phyloP scores from a whole-genome alignment of 2,888 invertebrate genomes.

The Pseudococcus longispinus region DNA sequence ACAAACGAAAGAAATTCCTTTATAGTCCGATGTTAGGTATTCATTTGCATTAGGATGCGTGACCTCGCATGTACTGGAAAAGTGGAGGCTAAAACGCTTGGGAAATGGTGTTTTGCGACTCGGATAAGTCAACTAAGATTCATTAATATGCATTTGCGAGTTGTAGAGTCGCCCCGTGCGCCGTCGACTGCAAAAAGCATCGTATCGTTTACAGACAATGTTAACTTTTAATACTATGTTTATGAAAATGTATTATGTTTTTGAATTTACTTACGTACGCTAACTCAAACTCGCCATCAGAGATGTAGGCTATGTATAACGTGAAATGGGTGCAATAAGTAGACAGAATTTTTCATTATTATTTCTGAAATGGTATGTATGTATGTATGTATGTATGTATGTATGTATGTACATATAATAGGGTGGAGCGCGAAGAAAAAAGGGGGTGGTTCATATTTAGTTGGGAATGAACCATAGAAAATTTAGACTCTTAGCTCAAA shows the following conservation, averaged over 20 bases:
- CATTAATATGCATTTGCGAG: slow-evolving; percentile 31
- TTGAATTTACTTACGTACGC: neutral
- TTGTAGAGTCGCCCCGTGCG: neutral
- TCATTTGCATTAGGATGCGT: slow-evolving; percentile 27
- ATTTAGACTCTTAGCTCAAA: no score
- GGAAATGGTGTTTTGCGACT: slow-evolving; percentile 30
- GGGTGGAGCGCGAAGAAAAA: no score
- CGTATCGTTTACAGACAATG: neutral
- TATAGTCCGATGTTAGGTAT: neutral
- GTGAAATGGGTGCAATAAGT: neutral
- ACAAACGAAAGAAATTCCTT: neutral
- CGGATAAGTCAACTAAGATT: neutral
- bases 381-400: no score
- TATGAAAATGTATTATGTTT: slow-evolving; percentile 10
- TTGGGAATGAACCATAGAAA: no score
- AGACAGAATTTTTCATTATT: neutral
- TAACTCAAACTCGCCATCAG: neutral
- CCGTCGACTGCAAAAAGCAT: slow-evolving; percentile 20
- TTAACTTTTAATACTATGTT: slow-evolving; percentile 1
- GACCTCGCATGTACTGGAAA: neutral
- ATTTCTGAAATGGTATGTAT: no score
- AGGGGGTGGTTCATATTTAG: no score
- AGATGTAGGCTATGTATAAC: no score
- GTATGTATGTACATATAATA: no score
- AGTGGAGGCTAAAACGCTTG: slow-evolving; percentile 21